Conservation (phyloP, 2,113 vertebrate species). For the Gobiocypris rarus region DNA sequence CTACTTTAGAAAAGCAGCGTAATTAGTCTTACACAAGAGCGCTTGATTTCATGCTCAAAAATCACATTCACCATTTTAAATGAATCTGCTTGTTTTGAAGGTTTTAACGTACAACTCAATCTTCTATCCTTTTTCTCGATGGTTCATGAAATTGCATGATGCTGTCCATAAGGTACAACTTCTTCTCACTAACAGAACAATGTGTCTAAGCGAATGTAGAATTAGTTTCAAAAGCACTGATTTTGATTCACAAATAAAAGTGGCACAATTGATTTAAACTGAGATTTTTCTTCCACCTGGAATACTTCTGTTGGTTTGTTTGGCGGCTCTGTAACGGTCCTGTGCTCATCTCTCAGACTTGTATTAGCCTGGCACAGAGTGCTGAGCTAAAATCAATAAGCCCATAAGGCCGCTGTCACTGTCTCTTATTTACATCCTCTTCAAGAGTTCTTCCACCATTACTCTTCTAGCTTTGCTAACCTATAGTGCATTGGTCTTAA, state of each 20-base stretch:
- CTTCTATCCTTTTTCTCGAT: background rate
- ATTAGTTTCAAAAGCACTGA: background rate
- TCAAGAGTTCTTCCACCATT: conserved; percentile 30
- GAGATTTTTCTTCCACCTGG: background rate
- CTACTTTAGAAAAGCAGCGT: background rate
- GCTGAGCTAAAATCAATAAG: conserved; percentile 68
- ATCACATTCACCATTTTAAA: conserved; percentile 5
- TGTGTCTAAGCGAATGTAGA: background rate
- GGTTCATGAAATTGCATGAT: background rate
- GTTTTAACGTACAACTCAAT: background rate
- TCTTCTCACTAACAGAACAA: background rate
- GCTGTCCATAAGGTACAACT: background rate
- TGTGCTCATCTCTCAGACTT: conserved; percentile 28
- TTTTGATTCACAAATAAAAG: background rate
- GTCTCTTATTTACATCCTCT: conserved; percentile 68
- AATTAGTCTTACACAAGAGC: conserved; percentile 35
- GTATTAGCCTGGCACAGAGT: conserved; percentile 39
- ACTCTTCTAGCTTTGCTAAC: conserved; percentile 13
- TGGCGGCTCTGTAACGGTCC: conserved; percentile 8
- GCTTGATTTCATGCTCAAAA: conserved; percentile 7
- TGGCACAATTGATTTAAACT: background rate
- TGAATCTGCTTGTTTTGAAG: background rate
- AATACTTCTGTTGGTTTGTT: conserved; percentile 11
- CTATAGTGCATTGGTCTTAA: conserved; percentile 12
- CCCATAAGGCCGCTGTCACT: conserved; percentile 65